Conservation (phyloP, 2,113 vertebrate species). For the Cheilinus undulatus region DNA sequence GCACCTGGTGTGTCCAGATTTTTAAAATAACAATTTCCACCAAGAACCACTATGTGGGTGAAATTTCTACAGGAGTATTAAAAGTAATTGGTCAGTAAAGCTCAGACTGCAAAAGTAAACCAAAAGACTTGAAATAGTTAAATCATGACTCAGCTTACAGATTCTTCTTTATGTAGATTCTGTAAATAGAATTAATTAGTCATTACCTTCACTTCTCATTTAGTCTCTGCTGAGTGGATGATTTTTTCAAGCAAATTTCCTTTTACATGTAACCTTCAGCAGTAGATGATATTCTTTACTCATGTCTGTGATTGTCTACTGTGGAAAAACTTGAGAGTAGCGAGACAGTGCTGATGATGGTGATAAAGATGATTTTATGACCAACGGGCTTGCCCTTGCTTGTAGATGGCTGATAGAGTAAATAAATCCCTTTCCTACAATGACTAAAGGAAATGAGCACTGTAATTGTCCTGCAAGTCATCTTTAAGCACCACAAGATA, state of each 20-base stretch:
- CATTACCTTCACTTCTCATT: no score
- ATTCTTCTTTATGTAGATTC: no score
- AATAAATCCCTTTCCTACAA: not conserved
- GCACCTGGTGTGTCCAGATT: no score
- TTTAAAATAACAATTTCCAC: no score
- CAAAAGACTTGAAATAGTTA: no score
- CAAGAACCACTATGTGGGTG: no score
- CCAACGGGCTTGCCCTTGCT: not conserved
- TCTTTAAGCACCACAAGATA: not conserved
- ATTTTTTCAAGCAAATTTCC: not conserved
- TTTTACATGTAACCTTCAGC: not conserved
- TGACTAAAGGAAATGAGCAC: not conserved
- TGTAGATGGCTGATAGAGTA: slow-evolving; percentile 16
- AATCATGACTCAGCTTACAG: no score
- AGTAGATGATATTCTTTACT: not conserved
- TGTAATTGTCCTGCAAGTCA: not conserved
- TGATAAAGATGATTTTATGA: not conserved
- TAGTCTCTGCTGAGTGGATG: no score
- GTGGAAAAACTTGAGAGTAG: not conserved
- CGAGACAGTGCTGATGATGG: not conserved
- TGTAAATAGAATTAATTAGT: no score
- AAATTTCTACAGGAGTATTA: no score
- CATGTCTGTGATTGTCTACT: not conserved
- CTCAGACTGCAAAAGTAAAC: no score
- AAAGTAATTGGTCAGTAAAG: no score